phyloP scores from a whole-genome alignment of 2,113 vertebrate genomes.

The Hemibagrus wyckioides region DNA sequence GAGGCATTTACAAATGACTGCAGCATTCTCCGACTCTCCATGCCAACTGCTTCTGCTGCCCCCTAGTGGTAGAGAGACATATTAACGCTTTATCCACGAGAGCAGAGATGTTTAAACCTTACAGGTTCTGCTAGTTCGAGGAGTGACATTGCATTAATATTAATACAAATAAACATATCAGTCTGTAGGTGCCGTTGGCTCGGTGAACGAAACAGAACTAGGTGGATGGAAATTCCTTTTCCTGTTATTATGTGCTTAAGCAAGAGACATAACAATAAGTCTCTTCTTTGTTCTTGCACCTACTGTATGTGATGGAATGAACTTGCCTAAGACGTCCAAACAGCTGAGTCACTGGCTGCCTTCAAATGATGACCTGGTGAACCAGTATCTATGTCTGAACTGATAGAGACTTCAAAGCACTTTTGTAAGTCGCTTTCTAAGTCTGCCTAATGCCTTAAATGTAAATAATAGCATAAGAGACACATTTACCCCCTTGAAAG shows the following conservation, averaged over 20 bases:
- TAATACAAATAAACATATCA: not conserved
- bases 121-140: not conserved
- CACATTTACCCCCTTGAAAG: not conserved
- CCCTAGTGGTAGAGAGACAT: slow-evolving; percentile 39
- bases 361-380: too few relatives aligned
- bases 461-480: not conserved
- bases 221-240: not conserved
- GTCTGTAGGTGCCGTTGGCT: not conserved
- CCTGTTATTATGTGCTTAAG: not conserved
- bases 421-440: too few relatives aligned
- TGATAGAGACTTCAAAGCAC: too few relatives aligned
- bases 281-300: too few relatives aligned
- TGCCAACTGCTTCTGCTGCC: slow-evolving; percentile 35
- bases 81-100: not conserved
- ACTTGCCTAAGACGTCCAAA: too few relatives aligned
- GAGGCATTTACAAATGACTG: slow-evolving; percentile 44
- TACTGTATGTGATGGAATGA: too few relatives aligned
- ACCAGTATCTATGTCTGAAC: too few relatives aligned
- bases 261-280: not conserved
- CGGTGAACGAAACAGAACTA: not conserved
- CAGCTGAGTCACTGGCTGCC: too few relatives aligned
- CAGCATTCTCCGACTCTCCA: not conserved
- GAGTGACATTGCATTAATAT: not conserved
- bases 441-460: too few relatives aligned
- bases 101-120: not conserved